Evolutionary conservation across 2,113 vertebrate genomes (phyloP), one percentile per base, ranked within the genome.

Genomic region (Chloebia gouldiae): DNA sequence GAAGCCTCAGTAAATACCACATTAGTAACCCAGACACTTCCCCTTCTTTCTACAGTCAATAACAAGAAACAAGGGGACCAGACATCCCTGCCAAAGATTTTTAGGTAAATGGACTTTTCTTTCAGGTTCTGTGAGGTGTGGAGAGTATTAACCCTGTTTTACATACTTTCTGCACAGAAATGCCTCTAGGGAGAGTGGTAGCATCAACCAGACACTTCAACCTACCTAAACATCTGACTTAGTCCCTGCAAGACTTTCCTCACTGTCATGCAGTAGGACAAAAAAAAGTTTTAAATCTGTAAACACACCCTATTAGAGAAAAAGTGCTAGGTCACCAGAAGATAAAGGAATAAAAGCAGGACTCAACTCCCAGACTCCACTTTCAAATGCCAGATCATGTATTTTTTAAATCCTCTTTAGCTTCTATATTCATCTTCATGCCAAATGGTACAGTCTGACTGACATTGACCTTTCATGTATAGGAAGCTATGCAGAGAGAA

Each of bases 341-440:
- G 77, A 91, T 81, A 92, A 78, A 88, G 57, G 83, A 64, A 94
- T 76, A 94, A 92, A 92, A 70, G 54, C 39, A 57, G 64, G 51
- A 90, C 76, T 96, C 92, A 10, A 23, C 39, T 65, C 69, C 59
- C 78, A 85, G 39, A 24, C 33, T 88, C 69, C 51, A 75, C 44
- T 94, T 95, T 81, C 76, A 96, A 96, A 91, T 64, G 76, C 51
- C 86, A 95, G 85, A 78, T 90, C 93, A 94, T 95, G 88, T 97
- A 96, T 95, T 94, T 95, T 95, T 97, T 30, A 96, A 95, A 97
- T 93, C 90, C 92, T 96, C 92, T 94, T 97, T 93, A 95, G 94
- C 79, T 95, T 90, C 93, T 88, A 70, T 82, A 96, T 96, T 86
- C 92, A 94, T 95, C 94, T 94, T 97, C 85, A 92, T 51, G 93